These are phyloP conservation scores for Micropoecilia bifurca DNA, from an alignment of 2,797 vertebrate species.

Conservation along the genomic window DNA sequence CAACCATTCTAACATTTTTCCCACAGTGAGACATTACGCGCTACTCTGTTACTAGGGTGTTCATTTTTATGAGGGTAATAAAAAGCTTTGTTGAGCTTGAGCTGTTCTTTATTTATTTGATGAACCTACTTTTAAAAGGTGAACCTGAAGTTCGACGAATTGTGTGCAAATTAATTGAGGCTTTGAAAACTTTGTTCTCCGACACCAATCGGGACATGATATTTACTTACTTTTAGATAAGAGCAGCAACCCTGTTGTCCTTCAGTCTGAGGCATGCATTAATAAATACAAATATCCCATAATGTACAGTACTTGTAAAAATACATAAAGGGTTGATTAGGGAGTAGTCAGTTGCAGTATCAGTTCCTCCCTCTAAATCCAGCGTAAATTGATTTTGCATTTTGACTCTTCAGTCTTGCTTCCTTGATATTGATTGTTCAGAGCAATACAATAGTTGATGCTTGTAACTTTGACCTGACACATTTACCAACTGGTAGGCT, in stretches of 20 bases:
- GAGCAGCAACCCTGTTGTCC: slow-evolving; percentile 42
- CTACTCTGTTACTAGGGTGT: slow-evolving; percentile 4
- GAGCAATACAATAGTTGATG: slow-evolving; percentile 26
- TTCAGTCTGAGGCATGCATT: slow-evolving; percentile 52
- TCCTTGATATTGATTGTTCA: slow-evolving; percentile 20
- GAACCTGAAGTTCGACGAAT: slow-evolving; percentile 7
- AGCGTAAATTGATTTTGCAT: slow-evolving; percentile 40
- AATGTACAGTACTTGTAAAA: slow-evolving; percentile 46
- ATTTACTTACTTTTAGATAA: slow-evolving; percentile 14
- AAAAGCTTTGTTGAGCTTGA: not conserved
- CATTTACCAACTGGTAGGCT: slow-evolving; percentile 33
- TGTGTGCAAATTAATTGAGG: slow-evolving; percentile 11
- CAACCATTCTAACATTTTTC: not conserved
- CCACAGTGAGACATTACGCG: slow-evolving; percentile 22
- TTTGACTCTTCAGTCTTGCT: slow-evolving; percentile 15
- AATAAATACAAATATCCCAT: slow-evolving; percentile 53
- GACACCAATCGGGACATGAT: not conserved
- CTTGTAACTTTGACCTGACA: slow-evolving; percentile 29
- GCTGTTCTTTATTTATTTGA: not conserved
- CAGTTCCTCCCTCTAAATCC: slow-evolving; percentile 31
- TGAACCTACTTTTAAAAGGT: slow-evolving; percentile 8
- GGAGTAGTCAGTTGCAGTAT: slow-evolving; percentile 27
- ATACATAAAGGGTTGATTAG: slow-evolving; percentile 41
- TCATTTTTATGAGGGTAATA: slow-evolving; percentile 21
- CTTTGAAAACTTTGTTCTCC: slow-evolving; percentile 10